phyloP scores from a whole-genome alignment of 1,140 invertebrate genomes.

The Pogonognathellus flavescens region DNA sequence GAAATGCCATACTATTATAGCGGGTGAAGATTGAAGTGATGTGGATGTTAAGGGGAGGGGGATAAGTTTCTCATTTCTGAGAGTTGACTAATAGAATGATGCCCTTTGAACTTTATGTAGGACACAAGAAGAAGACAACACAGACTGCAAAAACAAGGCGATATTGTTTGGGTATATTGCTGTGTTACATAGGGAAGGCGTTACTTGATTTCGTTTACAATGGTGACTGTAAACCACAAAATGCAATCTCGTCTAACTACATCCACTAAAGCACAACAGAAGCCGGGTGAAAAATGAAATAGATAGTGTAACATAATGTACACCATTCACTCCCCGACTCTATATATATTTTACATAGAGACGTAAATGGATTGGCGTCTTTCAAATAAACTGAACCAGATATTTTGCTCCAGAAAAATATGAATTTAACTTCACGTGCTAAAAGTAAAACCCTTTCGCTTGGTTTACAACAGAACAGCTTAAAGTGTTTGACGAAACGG shows the following conservation, averaged over 20 bases:
- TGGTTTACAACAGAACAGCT: too few species aligned
- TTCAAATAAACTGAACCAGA: too few species aligned
- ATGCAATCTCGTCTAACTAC: slow-evolving; percentile 35
- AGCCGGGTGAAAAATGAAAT: slow-evolving; percentile 39
- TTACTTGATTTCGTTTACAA: slow-evolving; percentile 46
- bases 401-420: background rate
- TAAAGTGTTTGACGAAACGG: too few species aligned
- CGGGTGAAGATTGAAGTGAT: too few species aligned
- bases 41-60: background rate
- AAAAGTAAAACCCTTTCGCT: too few species aligned
- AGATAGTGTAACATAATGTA: slow-evolving; percentile 5
- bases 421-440: too few species aligned
- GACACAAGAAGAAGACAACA: background rate
- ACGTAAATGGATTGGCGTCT: too few species aligned
- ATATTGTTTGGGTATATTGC: background rate
- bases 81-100: background rate
- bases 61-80: slow-evolving; percentile 20
- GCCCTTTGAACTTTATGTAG: slow-evolving; percentile 14
- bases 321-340: too few species aligned
- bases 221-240: slow-evolving; percentile 40
- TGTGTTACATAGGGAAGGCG: slow-evolving; percentile 13
- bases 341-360: too few species aligned
- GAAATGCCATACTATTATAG: too few species aligned
- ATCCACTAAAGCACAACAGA: background rate
- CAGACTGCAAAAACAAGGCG: background rate